Percentiles rank a stretch among this genome's conserved stretches.
Conservation (phyloP, 2,797 vertebrate genomes). For the Gallinago solitaria region DNA sequence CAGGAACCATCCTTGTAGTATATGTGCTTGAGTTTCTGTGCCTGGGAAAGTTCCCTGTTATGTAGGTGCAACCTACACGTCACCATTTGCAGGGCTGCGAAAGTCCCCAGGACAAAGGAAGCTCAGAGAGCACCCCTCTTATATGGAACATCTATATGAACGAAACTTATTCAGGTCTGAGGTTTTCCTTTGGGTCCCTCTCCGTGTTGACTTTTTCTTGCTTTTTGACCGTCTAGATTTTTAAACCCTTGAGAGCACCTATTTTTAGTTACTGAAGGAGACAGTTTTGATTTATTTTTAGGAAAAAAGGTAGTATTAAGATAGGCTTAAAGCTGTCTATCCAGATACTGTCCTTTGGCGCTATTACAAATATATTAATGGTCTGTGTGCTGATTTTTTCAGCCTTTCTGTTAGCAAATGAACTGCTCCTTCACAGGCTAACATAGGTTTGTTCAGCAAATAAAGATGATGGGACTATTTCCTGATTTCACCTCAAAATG, state of each 20-base stretch:
- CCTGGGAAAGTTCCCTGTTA: not conserved
- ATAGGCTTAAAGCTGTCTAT: not conserved
- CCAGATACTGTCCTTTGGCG: not conserved
- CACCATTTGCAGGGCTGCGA: fast-evolving
- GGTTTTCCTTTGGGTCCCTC: not conserved
- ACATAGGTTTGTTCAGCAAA: not conserved
- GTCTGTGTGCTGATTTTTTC: not conserved
- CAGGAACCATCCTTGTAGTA: not conserved
- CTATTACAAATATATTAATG: not conserved
- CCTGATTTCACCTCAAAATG: not conserved
- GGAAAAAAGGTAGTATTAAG: not conserved
- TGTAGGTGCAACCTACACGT: not conserved
- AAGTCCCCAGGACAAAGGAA: not conserved
- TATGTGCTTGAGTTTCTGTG: not conserved
- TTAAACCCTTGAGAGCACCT: not conserved
- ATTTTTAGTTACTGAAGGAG: not conserved
- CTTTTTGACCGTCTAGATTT: not conserved
- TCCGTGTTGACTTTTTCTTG: not conserved
- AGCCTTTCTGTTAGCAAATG: not conserved
- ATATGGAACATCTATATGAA: not conserved
- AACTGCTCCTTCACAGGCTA: not conserved
- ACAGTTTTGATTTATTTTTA: not conserved
- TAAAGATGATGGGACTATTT: not conserved
- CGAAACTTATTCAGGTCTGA: not conserved
- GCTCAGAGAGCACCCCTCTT: not conserved